Evolutionary conservation across 2,113 vertebrate genomes (phyloP), one percentile per base, ranked within the genome.

Genomic region (Podiceps cristatus): DNA sequence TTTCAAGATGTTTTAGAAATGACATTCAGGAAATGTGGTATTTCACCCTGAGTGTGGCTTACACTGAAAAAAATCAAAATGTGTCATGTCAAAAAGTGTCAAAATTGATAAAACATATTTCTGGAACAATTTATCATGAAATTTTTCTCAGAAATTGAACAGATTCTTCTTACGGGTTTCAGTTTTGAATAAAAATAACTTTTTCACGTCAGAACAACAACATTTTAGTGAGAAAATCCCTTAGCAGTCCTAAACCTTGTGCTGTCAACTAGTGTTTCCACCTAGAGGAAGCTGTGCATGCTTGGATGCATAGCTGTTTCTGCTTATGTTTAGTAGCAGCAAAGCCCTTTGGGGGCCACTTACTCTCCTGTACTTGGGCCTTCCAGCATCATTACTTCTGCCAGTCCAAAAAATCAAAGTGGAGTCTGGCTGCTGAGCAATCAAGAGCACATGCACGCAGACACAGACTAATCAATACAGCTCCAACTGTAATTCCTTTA

Each of bases 381-480:
- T 94, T 71, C 73, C 5, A 2, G 83, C 40, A 92, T 80, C 73
- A 79, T 75, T 94, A 62, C 18, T 94, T 76, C 67, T 95, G 88
- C 90, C 88, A 64, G 68, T 84, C 55, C 53, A 88, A 95, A 79
- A 37, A 89, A 31, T 87, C 53, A 91, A 95, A 95, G 86, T 19
- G 18, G 60, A 75, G 56, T 11, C 84, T 63, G 81, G 62, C 89
- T 97, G 94, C 96, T 40, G 47, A 96, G 96, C 84, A 95, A 97
- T 91, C 60, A 94, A 60, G 86, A 97, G 86, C 94, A 86, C 0
- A 2, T 62, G 88, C 47, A 69, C 4, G 18, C 50, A 86, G 86
- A 71, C 78, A 91, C 35, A 85, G 82, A 37, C 52, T 56, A 81
- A 97, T 98, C 93, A 1, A 97, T 97, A 93, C 3, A 75, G 75